Conservation (phyloP, 2,113 vertebrate species). For the Illadopsis cleaveri region DNA sequence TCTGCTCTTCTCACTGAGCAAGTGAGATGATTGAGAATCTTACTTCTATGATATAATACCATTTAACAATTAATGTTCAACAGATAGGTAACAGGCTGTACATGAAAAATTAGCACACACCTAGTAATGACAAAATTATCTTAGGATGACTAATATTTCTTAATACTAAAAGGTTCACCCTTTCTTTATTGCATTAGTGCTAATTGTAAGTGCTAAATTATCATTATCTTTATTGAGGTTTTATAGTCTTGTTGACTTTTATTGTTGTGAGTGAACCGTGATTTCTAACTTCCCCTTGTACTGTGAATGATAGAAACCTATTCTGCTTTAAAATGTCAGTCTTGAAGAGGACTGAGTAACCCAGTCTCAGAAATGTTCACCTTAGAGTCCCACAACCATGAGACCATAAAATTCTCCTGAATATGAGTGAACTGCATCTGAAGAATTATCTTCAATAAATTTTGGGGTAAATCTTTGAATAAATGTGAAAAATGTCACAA, state of each 20-base stretch:
- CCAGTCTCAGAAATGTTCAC: not conserved
- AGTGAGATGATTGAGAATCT: no score
- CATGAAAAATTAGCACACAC: not conserved
- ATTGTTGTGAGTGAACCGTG: not conserved
- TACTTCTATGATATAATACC: not conserved
- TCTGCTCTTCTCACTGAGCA: not conserved
- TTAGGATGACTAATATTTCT: not conserved
- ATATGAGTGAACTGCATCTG: not conserved
- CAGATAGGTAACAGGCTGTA: not conserved
- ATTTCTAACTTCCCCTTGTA: not conserved
- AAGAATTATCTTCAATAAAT: not conserved
- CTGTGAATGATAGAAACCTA: not conserved
- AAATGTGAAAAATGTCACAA: not conserved
- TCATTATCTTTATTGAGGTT: not conserved
- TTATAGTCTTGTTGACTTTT: not conserved
- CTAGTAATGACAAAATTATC: not conserved
- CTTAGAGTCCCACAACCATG: not conserved
- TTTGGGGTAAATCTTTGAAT: not conserved
- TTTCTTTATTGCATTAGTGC: not conserved
- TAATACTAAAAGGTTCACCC: not conserved
- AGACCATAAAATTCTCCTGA: not conserved
- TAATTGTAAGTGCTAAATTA: not conserved
- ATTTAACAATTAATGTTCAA: not conserved
- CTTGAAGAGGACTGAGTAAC: not conserved
- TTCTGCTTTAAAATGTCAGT: not conserved